Evolutionary conservation across 2,113 vertebrate genomes (phyloP), one percentile per base, ranked within the genome.

Genomic region (Aldabrachelys gigantea): DNA sequence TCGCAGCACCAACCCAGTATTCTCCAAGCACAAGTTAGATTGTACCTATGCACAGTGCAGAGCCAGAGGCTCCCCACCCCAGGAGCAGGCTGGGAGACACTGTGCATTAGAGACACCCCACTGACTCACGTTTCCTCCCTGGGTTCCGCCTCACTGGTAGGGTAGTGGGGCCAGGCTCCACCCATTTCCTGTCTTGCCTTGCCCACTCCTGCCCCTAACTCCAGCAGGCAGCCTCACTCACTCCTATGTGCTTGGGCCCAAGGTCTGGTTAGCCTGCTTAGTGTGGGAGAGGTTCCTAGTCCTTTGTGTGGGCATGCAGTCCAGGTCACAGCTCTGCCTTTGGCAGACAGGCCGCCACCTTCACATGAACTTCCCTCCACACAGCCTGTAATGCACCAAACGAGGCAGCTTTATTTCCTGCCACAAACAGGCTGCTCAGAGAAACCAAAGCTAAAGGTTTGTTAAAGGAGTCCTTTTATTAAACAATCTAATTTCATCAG

Each of bases 311-410:
- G 53, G 62, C 10, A 5, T 19, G 41, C 2, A 57, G 14, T 12
- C 10, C 91, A 89, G 87, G 78, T 5, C 89, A 52, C 75, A 78
- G 1, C 8, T 10, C 10, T 59, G 3, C n/a, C 41, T 56, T 57
- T 31, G 38, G 53, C 80, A 27, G 41, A 78, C 47, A 75, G 41
- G 47, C 56, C 24, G 76, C 9, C 25, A 21, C 50, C 16, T 8
- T 10, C 56, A 41, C 0, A 0, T 21, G 10, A 82, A 21, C 47
- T n/a, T 79, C 81, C 79, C 76, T 0, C 1, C 52, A 35, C 4
- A 5, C n/a, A 82, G 54, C 59, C 69, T 21, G 53, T 84, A 10
- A 29, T 3, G 25, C n/a, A 27, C 9, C 38, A 59, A 75, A 89
- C 10, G 82, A 62, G 84, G 31, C 31, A 75, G 29, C 47, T 86